Evolutionary conservation across 2,888 invertebrate genomes (phyloP).

Genomic region (Aspidapion aeneum): DNA sequence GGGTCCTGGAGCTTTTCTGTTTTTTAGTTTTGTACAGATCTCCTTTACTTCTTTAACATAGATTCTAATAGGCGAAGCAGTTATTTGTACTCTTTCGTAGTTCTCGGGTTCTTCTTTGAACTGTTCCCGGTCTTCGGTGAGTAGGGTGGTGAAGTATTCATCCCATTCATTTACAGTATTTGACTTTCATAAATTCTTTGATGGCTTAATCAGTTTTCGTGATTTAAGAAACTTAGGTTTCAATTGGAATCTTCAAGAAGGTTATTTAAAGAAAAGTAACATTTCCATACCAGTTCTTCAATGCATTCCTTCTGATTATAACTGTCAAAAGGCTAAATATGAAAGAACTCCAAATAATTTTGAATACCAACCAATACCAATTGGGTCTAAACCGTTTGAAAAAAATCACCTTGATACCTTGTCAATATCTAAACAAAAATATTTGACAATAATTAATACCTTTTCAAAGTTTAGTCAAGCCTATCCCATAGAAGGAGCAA

Average conservation of each 20-base stretch:
- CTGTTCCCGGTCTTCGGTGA: too few relatives aligned
- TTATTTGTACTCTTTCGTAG: too few relatives aligned
- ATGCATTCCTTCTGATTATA: background rate
- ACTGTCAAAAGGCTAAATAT: background rate
- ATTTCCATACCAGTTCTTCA: background rate
- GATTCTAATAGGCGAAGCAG: too few relatives aligned
- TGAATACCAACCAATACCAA: background rate
- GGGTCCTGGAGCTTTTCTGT: too few relatives aligned
- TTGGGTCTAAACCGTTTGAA: background rate
- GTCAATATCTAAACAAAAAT: slow-evolving; percentile 6
- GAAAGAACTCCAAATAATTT: background rate
- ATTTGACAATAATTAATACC: slow-evolving; percentile 13
- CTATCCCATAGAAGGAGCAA: slow-evolving; percentile 8
- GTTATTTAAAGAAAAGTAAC: background rate
- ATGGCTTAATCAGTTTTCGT: slow-evolving; percentile 20
- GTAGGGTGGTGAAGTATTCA: too few relatives aligned
- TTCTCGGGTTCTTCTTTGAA: too few relatives aligned
- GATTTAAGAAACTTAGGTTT: slow-evolving; percentile 17
- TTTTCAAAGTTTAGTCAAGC: slow-evolving; percentile 15
- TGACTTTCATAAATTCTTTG: slow-evolving; percentile 23
- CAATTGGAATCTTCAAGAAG: background rate
- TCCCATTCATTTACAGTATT: too few relatives aligned
- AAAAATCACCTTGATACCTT: background rate
- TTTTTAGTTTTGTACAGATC: too few relatives aligned
- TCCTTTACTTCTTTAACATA: too few relatives aligned